Conservation (phyloP, 2,888 invertebrate genomes). For the Himalopsyche kuldschensis region DNA sequence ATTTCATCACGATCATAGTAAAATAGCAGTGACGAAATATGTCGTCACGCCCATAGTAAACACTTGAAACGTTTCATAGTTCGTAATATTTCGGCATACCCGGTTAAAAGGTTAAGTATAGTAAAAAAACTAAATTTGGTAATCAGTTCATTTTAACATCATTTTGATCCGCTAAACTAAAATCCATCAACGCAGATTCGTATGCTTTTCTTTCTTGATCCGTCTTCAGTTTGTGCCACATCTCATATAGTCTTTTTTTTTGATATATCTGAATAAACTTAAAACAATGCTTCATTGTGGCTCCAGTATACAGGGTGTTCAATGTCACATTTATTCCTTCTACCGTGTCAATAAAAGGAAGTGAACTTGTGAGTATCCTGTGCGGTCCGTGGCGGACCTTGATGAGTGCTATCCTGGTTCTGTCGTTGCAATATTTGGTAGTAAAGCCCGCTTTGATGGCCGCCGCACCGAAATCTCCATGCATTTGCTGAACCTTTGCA, state of each 20-base stretch:
- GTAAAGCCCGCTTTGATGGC: constrained; percentile 70
- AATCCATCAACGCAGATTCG: constrained; percentile 55
- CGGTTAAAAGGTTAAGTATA: no score
- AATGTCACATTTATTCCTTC: constrained; percentile 64
- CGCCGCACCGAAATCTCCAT: constrained; percentile 77
- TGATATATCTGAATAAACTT: constrained; percentile 72
- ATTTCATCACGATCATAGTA: no score
- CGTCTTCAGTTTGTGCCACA: constrained; percentile 63
- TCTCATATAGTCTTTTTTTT: constrained; percentile 63
- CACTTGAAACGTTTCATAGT: no score
- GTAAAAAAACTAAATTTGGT: no score
- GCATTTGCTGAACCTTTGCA: constrained; percentile 66
- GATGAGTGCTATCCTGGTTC: constrained; percentile 74
- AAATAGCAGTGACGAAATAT: no score
- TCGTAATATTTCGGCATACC: no score
- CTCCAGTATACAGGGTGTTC: constrained; percentile 72
- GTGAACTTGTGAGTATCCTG: constrained; percentile 65
- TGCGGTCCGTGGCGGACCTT: constrained; percentile 76
- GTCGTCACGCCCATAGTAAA: no score
- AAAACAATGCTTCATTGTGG: constrained; percentile 79
- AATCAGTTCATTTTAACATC: constrained; percentile 22
- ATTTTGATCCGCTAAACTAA: constrained; percentile 40
- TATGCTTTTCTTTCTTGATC: constrained; percentile 65
- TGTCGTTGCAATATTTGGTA: constrained; percentile 78
- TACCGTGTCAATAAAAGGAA: constrained; percentile 71